These are phyloP conservation scores for Lycia hirtaria DNA, from an alignment of 2,888 invertebrate species.

Conservation along the genomic window DNA sequence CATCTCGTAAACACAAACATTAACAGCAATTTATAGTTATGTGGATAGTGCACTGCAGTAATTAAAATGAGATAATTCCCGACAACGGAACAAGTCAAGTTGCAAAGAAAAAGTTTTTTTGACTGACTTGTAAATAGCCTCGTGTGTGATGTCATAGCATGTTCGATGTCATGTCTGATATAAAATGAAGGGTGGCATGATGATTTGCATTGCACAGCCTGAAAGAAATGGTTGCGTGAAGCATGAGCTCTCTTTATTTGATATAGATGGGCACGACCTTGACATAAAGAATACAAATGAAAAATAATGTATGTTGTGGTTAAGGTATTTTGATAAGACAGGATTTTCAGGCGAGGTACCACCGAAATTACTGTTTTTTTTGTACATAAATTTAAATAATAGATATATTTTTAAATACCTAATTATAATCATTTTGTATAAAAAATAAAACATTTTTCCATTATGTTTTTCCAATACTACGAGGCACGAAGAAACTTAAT, in stretches of 20 bases:
- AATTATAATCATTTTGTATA: no score
- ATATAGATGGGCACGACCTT: slow-evolving; percentile 14
- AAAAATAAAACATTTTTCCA: background rate
- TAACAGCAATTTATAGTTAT: background rate
- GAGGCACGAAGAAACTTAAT: no score
- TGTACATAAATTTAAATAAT: no score
- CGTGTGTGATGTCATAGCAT: slow-evolving; percentile 59
- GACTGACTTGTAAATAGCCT: slow-evolving; percentile 61
- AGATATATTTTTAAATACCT: no score
- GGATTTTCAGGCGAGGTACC: no score
- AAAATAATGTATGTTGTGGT: no score
- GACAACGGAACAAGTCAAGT: slow-evolving; percentile 52
- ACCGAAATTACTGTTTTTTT: no score
- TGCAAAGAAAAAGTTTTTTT: slow-evolving; percentile 62
- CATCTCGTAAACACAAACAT: background rate
- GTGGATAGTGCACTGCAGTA: background rate
- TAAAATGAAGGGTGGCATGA: slow-evolving; percentile 56
- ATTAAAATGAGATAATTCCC: slow-evolving; percentile 32
- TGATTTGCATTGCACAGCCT: slow-evolving; percentile 55
- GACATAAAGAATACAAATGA: background rate
- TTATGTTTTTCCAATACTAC: background rate
- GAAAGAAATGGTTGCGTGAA: slow-evolving; percentile 63
- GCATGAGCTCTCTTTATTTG: slow-evolving; percentile 31
- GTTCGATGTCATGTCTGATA: slow-evolving; percentile 60
- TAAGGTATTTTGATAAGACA: no score